A percentile compares a stretch with the other conserved stretches of the same genome.
These are phyloP conservation scores for Carcharodon carcharias DNA, from an alignment of 2,797 vertebrate genomes.

Conservation along the genomic window DNA sequence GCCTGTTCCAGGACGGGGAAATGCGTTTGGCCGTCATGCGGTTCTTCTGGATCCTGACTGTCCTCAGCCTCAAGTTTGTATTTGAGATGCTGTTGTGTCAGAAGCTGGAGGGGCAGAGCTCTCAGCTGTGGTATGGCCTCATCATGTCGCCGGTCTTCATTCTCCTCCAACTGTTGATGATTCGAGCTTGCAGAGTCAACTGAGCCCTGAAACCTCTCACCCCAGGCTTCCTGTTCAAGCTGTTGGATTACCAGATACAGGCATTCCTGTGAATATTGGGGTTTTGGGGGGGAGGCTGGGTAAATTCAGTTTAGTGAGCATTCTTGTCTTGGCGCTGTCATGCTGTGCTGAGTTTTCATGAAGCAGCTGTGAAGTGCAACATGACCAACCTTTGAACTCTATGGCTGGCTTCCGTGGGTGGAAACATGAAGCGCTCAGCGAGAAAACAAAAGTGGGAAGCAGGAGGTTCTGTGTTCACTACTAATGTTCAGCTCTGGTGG, in stretches of 20 bases:
- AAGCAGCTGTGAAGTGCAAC: neutral
- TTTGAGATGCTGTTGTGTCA: slow-evolving; percentile 95
- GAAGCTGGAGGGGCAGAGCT: slow-evolving; percentile 81
- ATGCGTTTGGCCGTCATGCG: slow-evolving; percentile 86
- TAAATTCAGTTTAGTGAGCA: neutral
- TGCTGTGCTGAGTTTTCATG: neutral
- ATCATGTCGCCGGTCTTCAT: slow-evolving; percentile 92
- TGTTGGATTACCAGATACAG: neutral
- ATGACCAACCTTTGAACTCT: neutral
- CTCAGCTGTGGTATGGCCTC: slow-evolving; percentile 87
- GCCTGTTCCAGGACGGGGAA: slow-evolving; percentile 95
- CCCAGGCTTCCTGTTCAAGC: neutral
- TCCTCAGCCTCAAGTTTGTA: slow-evolving; percentile 95
- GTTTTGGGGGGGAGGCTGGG: neutral
- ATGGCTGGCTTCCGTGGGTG: neutral
- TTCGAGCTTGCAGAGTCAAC: slow-evolving; percentile 90
- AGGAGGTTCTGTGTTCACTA: neutral
- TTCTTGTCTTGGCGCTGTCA: neutral
- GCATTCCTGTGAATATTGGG: neutral
- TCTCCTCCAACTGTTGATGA: slow-evolving; percentile 94
- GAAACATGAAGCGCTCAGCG: neutral
- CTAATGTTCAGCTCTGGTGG: neutral
- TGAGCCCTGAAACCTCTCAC: slow-evolving; percentile 49
- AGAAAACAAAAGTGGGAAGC: neutral
- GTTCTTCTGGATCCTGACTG: slow-evolving; percentile 92